Percentiles rank a stretch among this genome's conserved stretches.
These are phyloP conservation scores for Pongo pygmaeus DNA, from an alignment of 2,113 vertebrate species.

Conservation along the genomic window DNA sequence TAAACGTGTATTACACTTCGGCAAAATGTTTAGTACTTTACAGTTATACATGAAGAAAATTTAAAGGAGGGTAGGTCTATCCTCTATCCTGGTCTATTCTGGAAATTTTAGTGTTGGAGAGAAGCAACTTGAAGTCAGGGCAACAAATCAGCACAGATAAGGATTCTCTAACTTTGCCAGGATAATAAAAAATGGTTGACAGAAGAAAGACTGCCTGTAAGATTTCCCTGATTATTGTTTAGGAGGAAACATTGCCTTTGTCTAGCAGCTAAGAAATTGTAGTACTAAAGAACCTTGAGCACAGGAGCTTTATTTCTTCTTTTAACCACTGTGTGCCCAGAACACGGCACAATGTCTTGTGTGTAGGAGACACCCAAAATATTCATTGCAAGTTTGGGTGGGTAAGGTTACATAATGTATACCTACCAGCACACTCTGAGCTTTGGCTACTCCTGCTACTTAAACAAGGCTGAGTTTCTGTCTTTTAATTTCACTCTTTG, in stretches of 20 bases:
- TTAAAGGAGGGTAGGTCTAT: background rate
- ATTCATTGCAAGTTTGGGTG: background rate
- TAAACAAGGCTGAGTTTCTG: background rate
- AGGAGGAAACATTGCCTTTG: background rate
- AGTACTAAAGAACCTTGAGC: background rate
- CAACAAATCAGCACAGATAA: background rate
- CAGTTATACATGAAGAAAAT: background rate
- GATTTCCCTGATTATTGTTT: background rate
- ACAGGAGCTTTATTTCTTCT: background rate
- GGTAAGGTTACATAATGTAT: background rate
- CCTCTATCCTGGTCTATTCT: background rate
- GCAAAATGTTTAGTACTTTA: background rate
- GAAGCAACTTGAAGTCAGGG: background rate
- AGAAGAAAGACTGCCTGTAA: background rate
- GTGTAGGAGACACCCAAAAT: background rate
- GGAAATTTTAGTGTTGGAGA: background rate
- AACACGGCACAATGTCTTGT: background rate
- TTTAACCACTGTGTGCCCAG: background rate
- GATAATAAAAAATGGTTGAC: background rate
- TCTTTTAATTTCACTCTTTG: conserved; percentile 3
- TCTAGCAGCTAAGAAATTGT: background rate
- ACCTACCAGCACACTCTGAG: background rate
- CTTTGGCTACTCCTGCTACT: background rate
- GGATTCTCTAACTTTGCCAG: background rate
- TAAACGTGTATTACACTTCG: background rate